A percentile compares a stretch with the other conserved stretches of the same genome.
phyloP scores from a whole-genome alignment of 2,113 vertebrate species.

The Cygnus buccinator region DNA sequence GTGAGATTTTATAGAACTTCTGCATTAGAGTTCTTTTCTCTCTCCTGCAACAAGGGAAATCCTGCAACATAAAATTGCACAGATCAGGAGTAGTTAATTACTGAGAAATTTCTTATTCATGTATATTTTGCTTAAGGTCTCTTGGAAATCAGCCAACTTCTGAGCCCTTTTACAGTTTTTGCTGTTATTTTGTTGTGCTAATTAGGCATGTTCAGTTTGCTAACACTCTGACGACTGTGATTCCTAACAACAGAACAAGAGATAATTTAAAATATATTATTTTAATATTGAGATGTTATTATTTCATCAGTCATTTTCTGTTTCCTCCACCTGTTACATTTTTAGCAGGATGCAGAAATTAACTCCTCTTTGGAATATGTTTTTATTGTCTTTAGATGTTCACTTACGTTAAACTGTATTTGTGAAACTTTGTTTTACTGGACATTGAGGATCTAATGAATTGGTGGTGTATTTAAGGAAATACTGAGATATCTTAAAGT shows the following conservation, averaged over 20 bases:
- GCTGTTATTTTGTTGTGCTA: neutral
- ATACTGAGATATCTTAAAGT: neutral
- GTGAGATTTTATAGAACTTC: neutral
- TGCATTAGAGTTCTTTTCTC: neutral
- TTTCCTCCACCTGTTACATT: neutral
- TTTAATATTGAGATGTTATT: neutral
- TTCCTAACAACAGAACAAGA: neutral
- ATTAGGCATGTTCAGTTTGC: neutral
- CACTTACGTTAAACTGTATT: neutral
- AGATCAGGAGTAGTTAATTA: neutral
- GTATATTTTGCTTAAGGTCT: neutral
- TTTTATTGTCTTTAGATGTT: neutral
- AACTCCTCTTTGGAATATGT: neutral
- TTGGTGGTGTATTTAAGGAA: neutral
- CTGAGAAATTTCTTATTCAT: slow-evolving; percentile 4
- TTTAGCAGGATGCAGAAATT: neutral
- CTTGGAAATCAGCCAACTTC: slow-evolving; percentile 9
- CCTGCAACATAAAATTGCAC: neutral
- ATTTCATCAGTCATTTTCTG: neutral
- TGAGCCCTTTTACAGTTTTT: slow-evolving; percentile 3
- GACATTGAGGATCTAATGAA: neutral
- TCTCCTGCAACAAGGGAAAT: neutral
- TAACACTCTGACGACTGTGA: neutral
- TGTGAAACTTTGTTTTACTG: neutral
- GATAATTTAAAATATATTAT: neutral